A percentile compares a stretch with the other conserved stretches of the same genome.
These are phyloP conservation scores for Pseudorasbora parva DNA, from an alignment of 2,113 vertebrate species.

Conservation along the genomic window DNA sequence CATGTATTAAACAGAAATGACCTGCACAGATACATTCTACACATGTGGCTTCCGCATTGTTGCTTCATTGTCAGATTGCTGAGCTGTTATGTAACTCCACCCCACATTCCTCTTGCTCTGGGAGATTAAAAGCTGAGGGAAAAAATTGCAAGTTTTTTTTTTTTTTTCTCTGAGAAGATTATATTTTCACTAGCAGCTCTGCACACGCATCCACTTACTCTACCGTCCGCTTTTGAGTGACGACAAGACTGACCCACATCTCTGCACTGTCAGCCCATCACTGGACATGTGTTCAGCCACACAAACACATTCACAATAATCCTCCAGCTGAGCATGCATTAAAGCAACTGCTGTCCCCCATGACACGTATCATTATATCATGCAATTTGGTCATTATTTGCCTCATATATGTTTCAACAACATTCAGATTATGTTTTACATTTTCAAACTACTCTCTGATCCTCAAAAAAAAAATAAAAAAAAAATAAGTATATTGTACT, in stretches of 20 bases:
- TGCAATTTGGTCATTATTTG: not conserved
- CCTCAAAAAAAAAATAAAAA: too few species aligned
- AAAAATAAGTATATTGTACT: too few species aligned
- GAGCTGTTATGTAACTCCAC: conserved; percentile 54
- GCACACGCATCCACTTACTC: conserved; percentile 45
- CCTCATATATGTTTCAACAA: too few species aligned
- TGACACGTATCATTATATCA: not conserved
- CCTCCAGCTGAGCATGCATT: not conserved
- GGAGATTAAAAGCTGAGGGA: conserved; percentile 57
- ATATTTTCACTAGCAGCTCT: conserved; percentile 53
- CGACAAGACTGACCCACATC: conserved; percentile 41
- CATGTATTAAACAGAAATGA: conserved; percentile 42
- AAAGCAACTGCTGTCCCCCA: not conserved
- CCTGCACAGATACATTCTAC: conserved; percentile 23
- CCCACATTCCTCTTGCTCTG: conserved; percentile 44
- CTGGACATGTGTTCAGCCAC: not conserved
- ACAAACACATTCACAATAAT: conserved; percentile 5
- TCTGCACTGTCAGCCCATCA: not conserved
- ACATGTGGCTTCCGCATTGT: conserved; percentile 35
- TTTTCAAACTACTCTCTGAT: too few species aligned
- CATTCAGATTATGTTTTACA: too few species aligned
- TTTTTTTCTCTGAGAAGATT: conserved; percentile 59
- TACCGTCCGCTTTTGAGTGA: conserved; percentile 27
- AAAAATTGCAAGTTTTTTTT: conserved; percentile 39
- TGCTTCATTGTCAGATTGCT: conserved; percentile 30